Evolutionary conservation across 2,888 invertebrate genomes (phyloP), one percentile per base, ranked within the genome.

Genomic region (Pammene fasciana): DNA sequence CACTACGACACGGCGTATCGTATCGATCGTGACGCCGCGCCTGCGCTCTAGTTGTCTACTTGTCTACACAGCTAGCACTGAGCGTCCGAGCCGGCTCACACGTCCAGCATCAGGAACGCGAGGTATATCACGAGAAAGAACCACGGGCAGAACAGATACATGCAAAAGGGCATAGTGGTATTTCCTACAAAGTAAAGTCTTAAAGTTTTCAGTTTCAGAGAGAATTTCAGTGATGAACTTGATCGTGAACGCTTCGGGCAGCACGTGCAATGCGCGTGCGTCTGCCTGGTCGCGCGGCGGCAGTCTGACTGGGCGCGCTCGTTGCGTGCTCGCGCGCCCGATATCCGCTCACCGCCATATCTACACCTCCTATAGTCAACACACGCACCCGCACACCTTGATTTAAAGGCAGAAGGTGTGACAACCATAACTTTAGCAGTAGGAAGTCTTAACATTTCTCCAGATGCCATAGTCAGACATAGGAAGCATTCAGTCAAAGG

Each of bases 71-170:
- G 56, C 79, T 76, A 76, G 74, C 80, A 80, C 79, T 78, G 76
- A 75, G 75, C 79, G 78, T 71, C 71, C 67, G 76, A 75, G 76
- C 76, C 76, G 77, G 78, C 81, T 93, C 84, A 95, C 84, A 95
- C 93, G 87, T 94, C 94, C 83, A 94, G 90, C 93, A 95, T 94
- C 77, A 95, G 93, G 85, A 95, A 94, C 82, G 94, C 92, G 83
- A 95, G 93, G 83, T 95, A 94, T 80, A 95, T 89, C 80, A 95
- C 94, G 83, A 95, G 93, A 83, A 94, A 90, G 83, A 95, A 91
- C 95, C 95, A 95, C 82, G 95, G 95, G 80, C 94, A 94, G 80
- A 95, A 92, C 82, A 95, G 92, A 86, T 94, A 94, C 89, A 94
- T 93, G 84, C 94, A 94, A 84, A 94, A 90, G 78, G 92, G 89